These are phyloP conservation scores for Scomberomorus guttatus DNA, from an alignment of 2,797 vertebrate species.

Conservation along the genomic window DNA sequence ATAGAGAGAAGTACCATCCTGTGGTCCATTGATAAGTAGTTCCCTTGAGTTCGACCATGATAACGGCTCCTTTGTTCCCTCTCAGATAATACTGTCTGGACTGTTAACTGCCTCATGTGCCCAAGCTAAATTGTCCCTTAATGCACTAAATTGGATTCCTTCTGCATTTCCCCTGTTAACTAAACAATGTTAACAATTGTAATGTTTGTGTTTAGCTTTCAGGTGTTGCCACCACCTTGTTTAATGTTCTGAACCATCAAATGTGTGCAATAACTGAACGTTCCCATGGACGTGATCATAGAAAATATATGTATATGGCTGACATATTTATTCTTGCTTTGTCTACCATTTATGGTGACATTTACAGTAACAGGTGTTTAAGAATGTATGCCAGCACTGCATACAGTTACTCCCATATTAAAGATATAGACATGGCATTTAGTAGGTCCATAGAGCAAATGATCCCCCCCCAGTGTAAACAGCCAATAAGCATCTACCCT, in stretches of 20 bases:
- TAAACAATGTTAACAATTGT: background rate
- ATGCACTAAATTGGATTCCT: background rate
- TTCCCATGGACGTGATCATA: background rate
- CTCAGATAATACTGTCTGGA: conserved; percentile 18
- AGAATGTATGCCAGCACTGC: background rate
- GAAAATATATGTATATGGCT: background rate
- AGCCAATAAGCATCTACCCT: conserved; percentile 27
- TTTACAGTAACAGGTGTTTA: conserved; percentile 23
- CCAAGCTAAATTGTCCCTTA: background rate
- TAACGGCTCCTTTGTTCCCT: conserved; percentile 12
- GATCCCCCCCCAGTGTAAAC: conserved; percentile 42
- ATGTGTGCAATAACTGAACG: background rate
- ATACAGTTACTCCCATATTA: background rate
- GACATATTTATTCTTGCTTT: conserved; percentile 5
- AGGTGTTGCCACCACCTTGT: background rate
- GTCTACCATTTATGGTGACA: conserved; percentile 7
- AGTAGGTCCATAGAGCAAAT: conserved; percentile 41
- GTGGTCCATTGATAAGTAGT: background rate
- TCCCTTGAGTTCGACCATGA: background rate
- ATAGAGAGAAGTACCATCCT: conserved; percentile 8
- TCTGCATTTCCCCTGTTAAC: background rate
- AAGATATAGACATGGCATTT: conserved; percentile 29
- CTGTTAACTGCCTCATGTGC: conserved; percentile 8
- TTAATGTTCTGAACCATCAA: background rate
- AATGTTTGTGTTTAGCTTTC: background rate